Conservation (phyloP, 2,888 invertebrate genomes). For the Perizoma flavofasciatum region DNA sequence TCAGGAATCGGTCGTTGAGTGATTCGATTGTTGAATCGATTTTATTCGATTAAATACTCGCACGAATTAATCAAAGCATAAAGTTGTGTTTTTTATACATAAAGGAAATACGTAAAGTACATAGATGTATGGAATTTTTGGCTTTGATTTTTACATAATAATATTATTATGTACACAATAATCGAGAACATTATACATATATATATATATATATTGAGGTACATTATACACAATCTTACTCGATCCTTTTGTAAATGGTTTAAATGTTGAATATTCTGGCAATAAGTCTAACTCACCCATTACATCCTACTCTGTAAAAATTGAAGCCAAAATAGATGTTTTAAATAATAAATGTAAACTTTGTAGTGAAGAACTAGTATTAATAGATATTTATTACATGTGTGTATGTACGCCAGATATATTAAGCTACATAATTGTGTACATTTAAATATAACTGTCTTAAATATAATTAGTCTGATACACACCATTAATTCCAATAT, state of each 20-base stretch:
- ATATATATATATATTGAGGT: too few relatives aligned
- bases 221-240: too few relatives aligned
- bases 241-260: too few relatives aligned
- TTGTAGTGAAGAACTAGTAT: slow-evolving; percentile 35
- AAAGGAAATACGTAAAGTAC: slow-evolving; percentile 65
- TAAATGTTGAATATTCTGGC: too few relatives aligned
- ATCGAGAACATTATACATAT: too few relatives aligned
- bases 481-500: background rate
- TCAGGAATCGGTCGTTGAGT: slow-evolving; percentile 10
- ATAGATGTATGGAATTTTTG: slow-evolving; percentile 53
- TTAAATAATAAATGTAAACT: slow-evolving; percentile 21
- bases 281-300: too few relatives aligned
- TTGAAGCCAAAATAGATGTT: slow-evolving; percentile 36
- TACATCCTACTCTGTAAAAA: slow-evolving; percentile 15
- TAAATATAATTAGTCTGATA: too few relatives aligned
- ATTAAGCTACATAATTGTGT: slow-evolving; percentile 10
- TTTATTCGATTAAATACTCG: slow-evolving; percentile 47
- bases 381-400: slow-evolving; percentile 32
- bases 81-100: slow-evolving; percentile 80
- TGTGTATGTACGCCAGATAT: slow-evolving; percentile 17
- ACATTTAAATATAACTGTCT: slow-evolving; percentile 10
- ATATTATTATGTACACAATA: too few relatives aligned
- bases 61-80: slow-evolving; percentile 68
- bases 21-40: slow-evolving; percentile 11
- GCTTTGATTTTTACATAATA: slow-evolving; percentile 43